Base-by-base conservation (phyloP, 2,888 invertebrate species). In the Catotricha subobsoleta region DNA sequence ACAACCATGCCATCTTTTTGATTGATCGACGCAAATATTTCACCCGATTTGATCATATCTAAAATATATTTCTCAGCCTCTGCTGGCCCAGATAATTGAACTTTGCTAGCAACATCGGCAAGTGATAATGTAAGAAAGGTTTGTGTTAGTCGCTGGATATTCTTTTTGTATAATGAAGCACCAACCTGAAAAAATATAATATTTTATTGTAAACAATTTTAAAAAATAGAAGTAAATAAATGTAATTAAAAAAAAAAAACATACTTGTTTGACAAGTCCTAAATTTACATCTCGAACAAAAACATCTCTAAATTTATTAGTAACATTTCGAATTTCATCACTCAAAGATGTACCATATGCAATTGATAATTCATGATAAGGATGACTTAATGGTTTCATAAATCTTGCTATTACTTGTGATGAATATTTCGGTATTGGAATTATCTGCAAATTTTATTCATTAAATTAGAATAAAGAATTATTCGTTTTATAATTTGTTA, bases 1-100 rank as follows among this genome's bases (percentile, higher is more conserved):
- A 90, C 74, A 13, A 97, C 94, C 94, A 95, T 95, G 12, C 95
- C 94, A 65, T 95, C 94, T 62, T 87, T 88, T 66, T 94, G 90
- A 66, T 94, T 92, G 49, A 97, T 94, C 53, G 86, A 84, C 20
- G 95, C 95, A 66, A 81, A 92, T 51, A 97, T 95, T 67, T 94
- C 91, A 41, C 87, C 84, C 59, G 91, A 90, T 66, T 92, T 91
- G 54, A 97, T 95, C 95, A 97, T 95, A 58, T 88, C 81, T 42
- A 95, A 70, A 54, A 97, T 84, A 59, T 92, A 88, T 57, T 76
- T 76, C 61, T 97, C 95, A 8, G 95, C 95, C 57, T 91, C 88
- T 16, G 72, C 69, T 1, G 90, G 83, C 31, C 81, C 79, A 19
- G 80, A 64, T 43, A 95, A 67, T 53, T 87, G 84, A 31, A 91